Conservation (phyloP, 2,888 invertebrate genomes). For the Helobdella robusta region DNA sequence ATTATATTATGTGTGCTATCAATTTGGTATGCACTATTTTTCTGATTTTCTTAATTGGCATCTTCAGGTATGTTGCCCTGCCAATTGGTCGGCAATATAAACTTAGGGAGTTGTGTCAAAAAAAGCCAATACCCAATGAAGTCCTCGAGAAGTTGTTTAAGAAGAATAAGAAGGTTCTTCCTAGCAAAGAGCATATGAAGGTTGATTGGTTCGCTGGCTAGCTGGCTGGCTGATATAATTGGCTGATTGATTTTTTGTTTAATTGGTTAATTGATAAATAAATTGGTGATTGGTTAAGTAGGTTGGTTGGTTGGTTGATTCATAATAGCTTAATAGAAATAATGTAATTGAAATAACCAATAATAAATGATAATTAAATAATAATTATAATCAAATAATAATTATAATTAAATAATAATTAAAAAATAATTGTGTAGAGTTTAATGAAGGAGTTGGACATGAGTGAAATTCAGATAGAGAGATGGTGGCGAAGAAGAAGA, state of each 20-base stretch:
- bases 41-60: constrained; percentile 4
- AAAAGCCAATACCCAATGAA: constrained; percentile 62
- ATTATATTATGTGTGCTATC: no score
- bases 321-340: no score
- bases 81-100: constrained; percentile 32
- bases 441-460: constrained; percentile 74
- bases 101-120: constrained; percentile 26
- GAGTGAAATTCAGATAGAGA: constrained; percentile 74
- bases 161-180: constrained; percentile 31
- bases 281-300: no score
- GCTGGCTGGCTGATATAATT: not conserved
- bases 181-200: constrained; percentile 5
- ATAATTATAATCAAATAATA: not conserved
- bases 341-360: not conserved
- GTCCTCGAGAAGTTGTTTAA: constrained; percentile 67
- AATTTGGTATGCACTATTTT: not conserved
- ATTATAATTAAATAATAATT: no score
- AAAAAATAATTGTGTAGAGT: no score
- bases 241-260: no score
- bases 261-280: no score
- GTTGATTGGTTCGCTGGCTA: not conserved
- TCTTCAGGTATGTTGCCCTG: constrained; percentile 31
- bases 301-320: no score
- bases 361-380: not conserved
- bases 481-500: constrained; percentile 76